Conservation (phyloP, 2,113 vertebrate species). For the Gallinago jamesoni region DNA sequence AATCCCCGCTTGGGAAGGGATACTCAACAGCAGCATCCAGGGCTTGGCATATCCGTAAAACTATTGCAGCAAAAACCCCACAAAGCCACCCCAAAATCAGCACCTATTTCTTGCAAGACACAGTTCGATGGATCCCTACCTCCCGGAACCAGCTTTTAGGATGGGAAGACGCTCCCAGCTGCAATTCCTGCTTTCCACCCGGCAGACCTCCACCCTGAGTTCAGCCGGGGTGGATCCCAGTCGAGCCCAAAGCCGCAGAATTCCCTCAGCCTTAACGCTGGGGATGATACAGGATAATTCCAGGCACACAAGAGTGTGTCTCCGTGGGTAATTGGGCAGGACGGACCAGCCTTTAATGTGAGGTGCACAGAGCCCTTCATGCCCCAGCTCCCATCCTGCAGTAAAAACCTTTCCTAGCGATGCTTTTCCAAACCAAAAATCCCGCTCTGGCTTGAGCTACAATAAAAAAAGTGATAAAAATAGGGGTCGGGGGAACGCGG, state of each 20-base stretch:
- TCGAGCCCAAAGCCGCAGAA: accelerated
- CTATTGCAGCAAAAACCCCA: not conserved
- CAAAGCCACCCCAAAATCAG: not conserved
- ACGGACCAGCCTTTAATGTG: accelerated
- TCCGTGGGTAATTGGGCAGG: accelerated
- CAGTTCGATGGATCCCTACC: accelerated
- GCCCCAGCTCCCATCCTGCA: accelerated
- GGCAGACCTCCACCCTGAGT: not conserved
- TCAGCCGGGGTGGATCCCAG: accelerated
- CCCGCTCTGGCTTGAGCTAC: not conserved
- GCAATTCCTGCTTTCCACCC: not conserved
- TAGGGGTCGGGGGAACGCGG: accelerated
- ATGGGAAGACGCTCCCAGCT: not conserved
- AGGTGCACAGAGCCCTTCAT: not conserved
- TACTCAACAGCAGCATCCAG: accelerated
- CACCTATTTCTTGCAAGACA: not conserved
- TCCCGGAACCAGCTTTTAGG: accelerated
- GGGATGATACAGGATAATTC: not conserved
- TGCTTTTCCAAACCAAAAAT: not conserved
- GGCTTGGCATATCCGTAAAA: not conserved
- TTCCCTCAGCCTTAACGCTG: not conserved
- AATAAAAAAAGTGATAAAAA: not conserved
- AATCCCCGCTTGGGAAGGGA: not conserved
- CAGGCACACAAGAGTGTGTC: accelerated
- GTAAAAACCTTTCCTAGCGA: accelerated